Conservation (phyloP, 2,797 vertebrate species). For the Urophycis tenuis region DNA sequence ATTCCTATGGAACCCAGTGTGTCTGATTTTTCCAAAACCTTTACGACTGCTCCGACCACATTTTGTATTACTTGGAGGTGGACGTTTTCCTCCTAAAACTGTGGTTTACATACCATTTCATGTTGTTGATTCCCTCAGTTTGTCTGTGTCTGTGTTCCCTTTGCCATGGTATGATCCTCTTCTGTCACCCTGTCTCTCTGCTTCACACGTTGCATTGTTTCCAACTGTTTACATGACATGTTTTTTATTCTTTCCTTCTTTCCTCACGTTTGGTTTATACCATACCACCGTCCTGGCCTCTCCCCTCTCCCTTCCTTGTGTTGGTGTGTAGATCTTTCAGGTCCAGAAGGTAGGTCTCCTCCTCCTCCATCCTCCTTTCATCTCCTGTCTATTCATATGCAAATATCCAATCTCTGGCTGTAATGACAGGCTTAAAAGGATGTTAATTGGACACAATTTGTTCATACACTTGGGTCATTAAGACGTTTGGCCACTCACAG, state of each 20-base stretch:
- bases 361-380: slow-evolving; percentile 17
- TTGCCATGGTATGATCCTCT: neutral
- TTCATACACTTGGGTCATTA: neutral
- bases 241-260: slow-evolving; percentile 4
- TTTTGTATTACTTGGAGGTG: too few relatives aligned
- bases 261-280: slow-evolving; percentile 25
- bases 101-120: neutral
- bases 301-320: slow-evolving; percentile 42
- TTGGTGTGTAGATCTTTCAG: slow-evolving; percentile 85
- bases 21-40: neutral
- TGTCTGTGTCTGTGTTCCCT: neutral
- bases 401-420: neutral
- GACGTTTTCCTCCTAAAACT: too few relatives aligned
- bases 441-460: neutral
- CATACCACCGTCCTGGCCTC: slow-evolving; percentile 14
- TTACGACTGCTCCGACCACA: too few relatives aligned
- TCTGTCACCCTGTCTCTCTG: neutral
- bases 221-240: slow-evolving; percentile 14
- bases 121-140: neutral
- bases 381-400: neutral
- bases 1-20: too few relatives aligned
- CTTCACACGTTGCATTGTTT: neutral
- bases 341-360: slow-evolving; percentile 90
- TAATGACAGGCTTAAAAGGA: neutral
- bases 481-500: neutral